Percentiles rank a stretch among this genome's conserved stretches.
These are phyloP conservation scores for Ormyrus nitidulus DNA, from an alignment of 2,888 invertebrate species.

Conservation along the genomic window DNA sequence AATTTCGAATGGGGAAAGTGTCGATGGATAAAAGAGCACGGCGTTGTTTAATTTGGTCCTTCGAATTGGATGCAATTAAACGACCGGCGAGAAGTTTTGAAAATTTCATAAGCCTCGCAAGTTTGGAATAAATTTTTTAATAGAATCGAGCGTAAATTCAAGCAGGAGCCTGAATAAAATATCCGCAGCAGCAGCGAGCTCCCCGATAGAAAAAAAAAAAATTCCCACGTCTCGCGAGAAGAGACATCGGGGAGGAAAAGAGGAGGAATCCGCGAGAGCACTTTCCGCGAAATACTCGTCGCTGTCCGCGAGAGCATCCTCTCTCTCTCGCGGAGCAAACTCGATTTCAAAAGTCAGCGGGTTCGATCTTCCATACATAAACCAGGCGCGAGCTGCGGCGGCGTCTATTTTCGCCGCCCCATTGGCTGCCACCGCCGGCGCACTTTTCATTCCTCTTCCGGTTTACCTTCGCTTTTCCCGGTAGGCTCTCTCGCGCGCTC, in stretches of 20 bases:
- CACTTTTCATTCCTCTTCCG: neutral
- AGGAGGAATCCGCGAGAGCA: neutral
- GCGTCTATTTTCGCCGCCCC: neutral
- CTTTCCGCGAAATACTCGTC: neutral
- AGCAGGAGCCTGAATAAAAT: neutral
- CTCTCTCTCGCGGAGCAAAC: constrained; percentile 21
- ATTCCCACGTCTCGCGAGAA: neutral
- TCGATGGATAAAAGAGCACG: too few relatives aligned
- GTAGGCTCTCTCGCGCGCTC: too few relatives aligned
- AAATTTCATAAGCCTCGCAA: too few relatives aligned
- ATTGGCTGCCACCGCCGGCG: neutral
- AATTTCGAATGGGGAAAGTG: too few relatives aligned
- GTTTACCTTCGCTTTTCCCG: constrained; percentile 4
- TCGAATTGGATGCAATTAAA: too few relatives aligned
- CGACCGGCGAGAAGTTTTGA: too few relatives aligned
- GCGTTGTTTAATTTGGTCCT: too few relatives aligned
- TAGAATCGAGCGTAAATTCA: neutral
- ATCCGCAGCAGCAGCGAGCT: neutral
- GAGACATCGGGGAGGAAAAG: too few relatives aligned
- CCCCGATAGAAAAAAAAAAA: neutral
- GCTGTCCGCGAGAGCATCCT: neutral
- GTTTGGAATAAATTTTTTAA: too few relatives aligned
- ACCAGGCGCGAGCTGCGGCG: neutral
- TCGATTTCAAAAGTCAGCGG: constrained; percentile 31
- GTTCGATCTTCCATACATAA: neutral